phyloP scores from a whole-genome alignment of 2,113 vertebrate species.

The Otolemur garnettii region DNA sequence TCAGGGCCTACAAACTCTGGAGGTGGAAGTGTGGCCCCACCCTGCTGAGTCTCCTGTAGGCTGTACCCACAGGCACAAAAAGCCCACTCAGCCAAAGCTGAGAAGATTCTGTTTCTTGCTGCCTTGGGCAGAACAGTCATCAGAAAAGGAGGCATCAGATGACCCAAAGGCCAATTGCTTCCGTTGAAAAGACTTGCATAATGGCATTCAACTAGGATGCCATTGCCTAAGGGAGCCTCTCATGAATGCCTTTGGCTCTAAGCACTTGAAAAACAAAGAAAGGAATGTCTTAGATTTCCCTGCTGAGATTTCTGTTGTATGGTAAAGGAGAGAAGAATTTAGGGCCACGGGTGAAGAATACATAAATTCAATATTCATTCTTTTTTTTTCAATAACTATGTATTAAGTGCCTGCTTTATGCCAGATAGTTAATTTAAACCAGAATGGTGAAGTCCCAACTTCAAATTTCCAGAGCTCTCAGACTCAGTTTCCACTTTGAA shows the following conservation, averaged over 20 bases:
- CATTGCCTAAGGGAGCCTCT: slow-evolving; percentile 55
- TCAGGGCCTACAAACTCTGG: slow-evolving; percentile 7
- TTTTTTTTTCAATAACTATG: not conserved
- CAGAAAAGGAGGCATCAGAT: slow-evolving; percentile 66
- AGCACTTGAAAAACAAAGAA: slow-evolving; percentile 53
- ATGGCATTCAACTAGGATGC: slow-evolving; percentile 69
- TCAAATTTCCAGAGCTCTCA: slow-evolving; percentile 46
- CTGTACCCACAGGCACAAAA: slow-evolving; percentile 43
- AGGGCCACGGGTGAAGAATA: slow-evolving; percentile 25
- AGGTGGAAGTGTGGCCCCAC: not conserved
- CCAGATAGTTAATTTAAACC: slow-evolving; percentile 1
- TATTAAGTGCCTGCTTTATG: not conserved
- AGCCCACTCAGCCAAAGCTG: slow-evolving; percentile 10
- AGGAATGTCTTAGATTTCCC: slow-evolving; percentile 18
- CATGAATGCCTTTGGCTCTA: slow-evolving; percentile 66
- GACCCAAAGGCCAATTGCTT: slow-evolving; percentile 69
- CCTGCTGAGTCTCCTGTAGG: not conserved
- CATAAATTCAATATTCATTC: slow-evolving; percentile 51
- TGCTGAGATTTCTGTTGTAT: not conserved
- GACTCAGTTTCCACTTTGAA: slow-evolving; percentile 32
- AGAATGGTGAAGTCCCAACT: not conserved
- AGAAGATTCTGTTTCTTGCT: slow-evolving; percentile 50
- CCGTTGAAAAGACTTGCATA: slow-evolving; percentile 68
- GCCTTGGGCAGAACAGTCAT: slow-evolving; percentile 61
- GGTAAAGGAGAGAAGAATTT: slow-evolving; percentile 40